These are phyloP conservation scores for Scomber scombrus DNA, from an alignment of 2,113 vertebrate genomes.

Conservation along the genomic window DNA sequence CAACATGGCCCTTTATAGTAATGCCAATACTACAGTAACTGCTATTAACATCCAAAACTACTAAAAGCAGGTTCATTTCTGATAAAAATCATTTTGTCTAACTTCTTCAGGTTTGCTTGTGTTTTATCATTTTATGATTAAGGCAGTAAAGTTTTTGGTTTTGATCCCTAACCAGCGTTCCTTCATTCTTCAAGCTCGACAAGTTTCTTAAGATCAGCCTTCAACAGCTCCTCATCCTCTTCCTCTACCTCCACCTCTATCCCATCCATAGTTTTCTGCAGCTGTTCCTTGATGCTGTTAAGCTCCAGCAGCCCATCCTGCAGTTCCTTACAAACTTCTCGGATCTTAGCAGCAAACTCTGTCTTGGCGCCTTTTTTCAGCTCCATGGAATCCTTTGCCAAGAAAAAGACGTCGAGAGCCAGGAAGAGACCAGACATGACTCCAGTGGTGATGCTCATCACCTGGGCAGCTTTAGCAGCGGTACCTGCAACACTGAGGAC, in stretches of 20 bases:
- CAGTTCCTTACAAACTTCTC: constrained; percentile 81
- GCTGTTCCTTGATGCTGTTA: constrained; percentile 78
- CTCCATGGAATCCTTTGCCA: constrained; percentile 83
- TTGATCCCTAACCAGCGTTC: neutral
- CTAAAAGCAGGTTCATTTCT: no score
- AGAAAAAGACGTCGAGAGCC: constrained; percentile 85
- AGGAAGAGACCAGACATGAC: constrained; percentile 85
- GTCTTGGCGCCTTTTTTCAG: constrained; percentile 84
- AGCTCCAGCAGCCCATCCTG: constrained; percentile 80
- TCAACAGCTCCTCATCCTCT: constrained; percentile 58
- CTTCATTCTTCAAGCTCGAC: constrained; percentile 65
- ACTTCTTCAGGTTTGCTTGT: no score
- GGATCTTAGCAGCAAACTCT: constrained; percentile 81
- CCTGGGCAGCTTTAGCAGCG: constrained; percentile 77
- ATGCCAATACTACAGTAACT: neutral
- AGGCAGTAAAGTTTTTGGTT: neutral
- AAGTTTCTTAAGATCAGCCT: constrained; percentile 73
- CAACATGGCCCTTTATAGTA: no score
- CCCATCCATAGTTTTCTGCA: constrained; percentile 83
- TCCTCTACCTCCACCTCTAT: constrained; percentile 74
- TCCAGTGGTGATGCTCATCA: constrained; percentile 78
- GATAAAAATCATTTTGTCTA: no score
- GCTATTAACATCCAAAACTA: neutral
- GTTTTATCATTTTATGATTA: neutral
- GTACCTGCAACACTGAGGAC: constrained; percentile 77